A percentile compares a stretch with the other conserved stretches of the same genome.
phyloP scores from a whole-genome alignment of 2,888 invertebrate species.

The Thymelicus sylvestris region DNA sequence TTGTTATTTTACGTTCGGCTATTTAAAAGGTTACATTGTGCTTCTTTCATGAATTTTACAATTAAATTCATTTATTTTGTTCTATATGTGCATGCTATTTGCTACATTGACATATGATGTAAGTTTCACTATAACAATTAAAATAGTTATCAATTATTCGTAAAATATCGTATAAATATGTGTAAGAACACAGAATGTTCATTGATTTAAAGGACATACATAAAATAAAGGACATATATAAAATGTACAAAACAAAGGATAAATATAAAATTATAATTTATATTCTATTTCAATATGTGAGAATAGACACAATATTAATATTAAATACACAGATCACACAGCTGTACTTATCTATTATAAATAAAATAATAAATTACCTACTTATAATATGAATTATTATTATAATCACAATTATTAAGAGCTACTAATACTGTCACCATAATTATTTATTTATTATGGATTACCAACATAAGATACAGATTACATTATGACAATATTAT shows the following conservation, averaged over 20 bases:
- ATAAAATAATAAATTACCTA: too few species aligned
- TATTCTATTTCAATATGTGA: background rate
- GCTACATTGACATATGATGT: too few species aligned
- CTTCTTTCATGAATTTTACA: too few species aligned
- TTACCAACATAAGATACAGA: too few species aligned
- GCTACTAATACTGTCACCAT: constrained; percentile 32
- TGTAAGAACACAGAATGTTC: background rate
- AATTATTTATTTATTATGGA: background rate
- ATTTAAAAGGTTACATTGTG: background rate
- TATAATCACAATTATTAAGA: constrained; percentile 22
- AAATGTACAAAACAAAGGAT: too few species aligned
- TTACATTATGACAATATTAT: background rate
- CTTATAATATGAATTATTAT: background rate
- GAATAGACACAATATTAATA: too few species aligned
- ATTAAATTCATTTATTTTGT: too few species aligned
- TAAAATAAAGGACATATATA: too few species aligned
- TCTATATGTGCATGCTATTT: too few species aligned
- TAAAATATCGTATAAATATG: background rate
- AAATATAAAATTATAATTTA: background rate
- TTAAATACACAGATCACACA: too few species aligned
- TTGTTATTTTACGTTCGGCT: background rate
- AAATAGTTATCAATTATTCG: background rate
- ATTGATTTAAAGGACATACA: too few species aligned
- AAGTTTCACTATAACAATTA: background rate
- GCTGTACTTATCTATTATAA: background rate